Conservation (phyloP, 2,888 invertebrate species). For the Kryphioiulus occultus region DNA sequence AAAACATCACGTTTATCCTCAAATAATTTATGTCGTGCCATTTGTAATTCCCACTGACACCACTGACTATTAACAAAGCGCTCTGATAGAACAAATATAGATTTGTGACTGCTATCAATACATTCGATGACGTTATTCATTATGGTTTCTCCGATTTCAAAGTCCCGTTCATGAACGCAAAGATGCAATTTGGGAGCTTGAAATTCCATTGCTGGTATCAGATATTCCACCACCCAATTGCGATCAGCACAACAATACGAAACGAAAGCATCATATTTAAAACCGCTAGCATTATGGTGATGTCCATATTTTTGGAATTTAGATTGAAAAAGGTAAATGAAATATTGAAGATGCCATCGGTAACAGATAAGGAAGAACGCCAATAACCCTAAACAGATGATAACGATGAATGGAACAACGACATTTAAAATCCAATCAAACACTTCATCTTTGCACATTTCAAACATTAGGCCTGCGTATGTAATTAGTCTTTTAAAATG, state of each 20-base stretch:
- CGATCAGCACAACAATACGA: background rate
- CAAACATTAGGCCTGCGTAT: background rate
- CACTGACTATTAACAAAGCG: conserved; percentile 75
- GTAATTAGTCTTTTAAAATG: background rate
- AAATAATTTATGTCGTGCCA: conserved; percentile 72
- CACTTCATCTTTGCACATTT: conserved; percentile 38
- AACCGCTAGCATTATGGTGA: background rate
- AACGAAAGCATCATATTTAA: conserved; percentile 51
- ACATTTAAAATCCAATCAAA: conserved; percentile 27
- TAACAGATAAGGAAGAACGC: background rate
- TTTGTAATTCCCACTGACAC: conserved; percentile 75
- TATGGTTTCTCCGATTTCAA: conserved; percentile 71
- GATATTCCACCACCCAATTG: conserved; percentile 21
- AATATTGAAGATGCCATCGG: conserved; percentile 45
- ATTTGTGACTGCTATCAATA: conserved; percentile 71
- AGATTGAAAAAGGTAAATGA: conserved; percentile 42
- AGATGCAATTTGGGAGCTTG: conserved; percentile 59
- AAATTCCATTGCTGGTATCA: conserved; percentile 50
- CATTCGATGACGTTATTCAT: conserved; percentile 73
- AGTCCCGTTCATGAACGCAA: conserved; percentile 76
- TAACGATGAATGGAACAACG: background rate
- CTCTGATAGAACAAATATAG: conserved; percentile 73
- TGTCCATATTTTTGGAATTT: background rate
- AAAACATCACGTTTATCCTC: conserved; percentile 68
- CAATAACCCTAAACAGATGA: background rate